Evolutionary conservation across 2,888 invertebrate genomes (phyloP).

Genomic region (Cylloceria caligata): DNA sequence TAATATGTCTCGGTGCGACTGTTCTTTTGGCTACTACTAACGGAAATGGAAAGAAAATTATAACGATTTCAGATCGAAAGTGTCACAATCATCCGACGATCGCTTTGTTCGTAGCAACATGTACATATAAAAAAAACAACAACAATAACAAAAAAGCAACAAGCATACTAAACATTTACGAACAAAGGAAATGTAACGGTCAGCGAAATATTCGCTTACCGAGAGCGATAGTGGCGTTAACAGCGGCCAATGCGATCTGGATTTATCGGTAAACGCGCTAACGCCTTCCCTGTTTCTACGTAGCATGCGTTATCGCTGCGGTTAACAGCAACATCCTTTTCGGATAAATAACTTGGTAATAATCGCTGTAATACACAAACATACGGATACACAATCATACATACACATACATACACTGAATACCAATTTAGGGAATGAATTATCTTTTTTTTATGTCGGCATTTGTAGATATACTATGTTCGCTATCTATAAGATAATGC

Average conservation of each 20-base stretch:
- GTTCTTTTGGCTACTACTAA: constrained; percentile 30
- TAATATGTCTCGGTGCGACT: constrained; percentile 14
- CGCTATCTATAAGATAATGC: constrained; percentile 47
- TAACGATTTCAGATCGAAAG: constrained; percentile 66
- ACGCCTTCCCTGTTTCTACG: constrained; percentile 16
- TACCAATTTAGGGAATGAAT: constrained; percentile 56
- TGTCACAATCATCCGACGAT: constrained; percentile 77
- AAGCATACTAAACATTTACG: constrained; percentile 51
- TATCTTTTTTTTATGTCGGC: constrained; percentile 61
- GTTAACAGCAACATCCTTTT: constrained; percentile 36
- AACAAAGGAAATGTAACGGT: constrained; percentile 25
- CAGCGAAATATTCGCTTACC: constrained; percentile 3
- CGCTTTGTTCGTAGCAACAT: constrained; percentile 71
- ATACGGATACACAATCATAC: constrained; percentile 2
- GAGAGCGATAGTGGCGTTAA: constrained; percentile 15
- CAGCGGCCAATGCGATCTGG: constrained; percentile 30
- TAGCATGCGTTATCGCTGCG: constrained; percentile 36
- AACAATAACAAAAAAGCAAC: constrained; percentile 65
- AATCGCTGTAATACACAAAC: constrained; percentile 55
- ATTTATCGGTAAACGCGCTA: constrained; percentile 35
- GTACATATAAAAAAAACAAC: constrained; percentile 74
- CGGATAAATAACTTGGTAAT: constrained; percentile 53
- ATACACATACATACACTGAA: constrained; percentile 32
- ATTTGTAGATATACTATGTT: constrained; percentile 66
- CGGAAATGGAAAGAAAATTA: constrained; percentile 18